These are phyloP conservation scores for Poeciliopsis infans DNA, from an alignment of 2,797 vertebrate genomes.

Conservation along the genomic window DNA sequence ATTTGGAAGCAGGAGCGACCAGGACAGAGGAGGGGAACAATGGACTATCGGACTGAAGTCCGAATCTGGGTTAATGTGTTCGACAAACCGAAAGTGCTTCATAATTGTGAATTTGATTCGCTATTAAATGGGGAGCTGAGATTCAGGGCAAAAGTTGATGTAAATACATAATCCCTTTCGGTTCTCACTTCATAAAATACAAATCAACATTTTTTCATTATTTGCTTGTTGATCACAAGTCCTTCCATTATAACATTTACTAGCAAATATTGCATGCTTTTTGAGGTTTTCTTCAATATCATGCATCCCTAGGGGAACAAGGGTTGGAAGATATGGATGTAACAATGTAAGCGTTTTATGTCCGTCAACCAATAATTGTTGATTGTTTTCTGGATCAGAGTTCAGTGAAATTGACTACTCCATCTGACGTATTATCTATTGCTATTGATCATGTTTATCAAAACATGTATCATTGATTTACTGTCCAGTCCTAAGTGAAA, in stretches of 20 bases:
- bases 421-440: no score
- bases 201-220: background rate
- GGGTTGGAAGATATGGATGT: no score
- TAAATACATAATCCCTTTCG: background rate
- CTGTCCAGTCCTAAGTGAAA: background rate
- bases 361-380: no score
- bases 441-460: no score
- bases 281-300: background rate
- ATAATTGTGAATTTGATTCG: constrained; percentile 53
- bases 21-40: constrained; percentile 54
- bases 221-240: background rate
- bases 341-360: background rate
- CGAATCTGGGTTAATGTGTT: constrained; percentile 52
- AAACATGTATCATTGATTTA: no score
- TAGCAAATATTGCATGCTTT: background rate
- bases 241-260: background rate
- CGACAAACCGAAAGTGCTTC: constrained; percentile 63
- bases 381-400: no score
- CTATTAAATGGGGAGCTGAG: constrained; percentile 44
- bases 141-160: constrained; percentile 11
- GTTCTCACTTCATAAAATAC: background rate
- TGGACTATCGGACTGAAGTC: constrained; percentile 56
- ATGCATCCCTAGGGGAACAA: background rate
- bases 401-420: no score
- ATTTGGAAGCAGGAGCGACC: constrained; percentile 30